Conservation (phyloP, 2,797 vertebrate species). For the Macropus fuliginosus region DNA sequence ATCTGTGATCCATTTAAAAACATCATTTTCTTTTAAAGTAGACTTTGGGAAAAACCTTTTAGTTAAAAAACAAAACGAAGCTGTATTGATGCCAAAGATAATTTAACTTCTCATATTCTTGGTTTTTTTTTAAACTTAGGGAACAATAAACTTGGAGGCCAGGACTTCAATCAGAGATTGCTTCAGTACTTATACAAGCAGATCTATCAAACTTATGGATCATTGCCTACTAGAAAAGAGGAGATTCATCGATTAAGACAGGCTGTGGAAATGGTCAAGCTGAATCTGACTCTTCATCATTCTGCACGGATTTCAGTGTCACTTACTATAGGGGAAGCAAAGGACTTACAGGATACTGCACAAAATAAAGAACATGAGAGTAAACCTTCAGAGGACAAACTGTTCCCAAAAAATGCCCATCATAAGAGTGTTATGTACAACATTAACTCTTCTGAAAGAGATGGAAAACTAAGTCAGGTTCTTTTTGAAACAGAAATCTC, state of each 20-base stretch:
- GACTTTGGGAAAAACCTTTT: background rate
- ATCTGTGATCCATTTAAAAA: background rate
- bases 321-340: constrained; percentile 85
- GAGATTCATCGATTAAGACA: constrained; percentile 95
- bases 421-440: background rate
- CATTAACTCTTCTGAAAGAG: constrained; percentile 37
- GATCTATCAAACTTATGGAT: constrained; percentile 87
- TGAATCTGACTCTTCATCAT: constrained; percentile 92
- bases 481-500: constrained; percentile 89
- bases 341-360: constrained; percentile 59
- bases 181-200: constrained; percentile 90
- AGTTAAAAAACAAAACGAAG: background rate
- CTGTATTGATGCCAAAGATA: background rate
- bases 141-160: constrained; percentile 98
- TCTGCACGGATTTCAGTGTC: constrained; percentile 85
- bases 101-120: background rate
- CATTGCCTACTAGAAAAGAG: constrained; percentile 90
- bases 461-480: constrained; percentile 75
- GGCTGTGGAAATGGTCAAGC: constrained; percentile 93
- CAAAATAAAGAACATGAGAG: constrained; percentile 26
- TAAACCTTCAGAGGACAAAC: constrained; percentile 41
- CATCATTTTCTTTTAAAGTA: background rate
- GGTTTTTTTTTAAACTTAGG: constrained; percentile 80
- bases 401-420: constrained; percentile 16
- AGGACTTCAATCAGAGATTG: constrained; percentile 97